Base-by-base conservation (phyloP, 2,797 vertebrate genomes). In the Acrossocheilus wenchowensis region DNA sequence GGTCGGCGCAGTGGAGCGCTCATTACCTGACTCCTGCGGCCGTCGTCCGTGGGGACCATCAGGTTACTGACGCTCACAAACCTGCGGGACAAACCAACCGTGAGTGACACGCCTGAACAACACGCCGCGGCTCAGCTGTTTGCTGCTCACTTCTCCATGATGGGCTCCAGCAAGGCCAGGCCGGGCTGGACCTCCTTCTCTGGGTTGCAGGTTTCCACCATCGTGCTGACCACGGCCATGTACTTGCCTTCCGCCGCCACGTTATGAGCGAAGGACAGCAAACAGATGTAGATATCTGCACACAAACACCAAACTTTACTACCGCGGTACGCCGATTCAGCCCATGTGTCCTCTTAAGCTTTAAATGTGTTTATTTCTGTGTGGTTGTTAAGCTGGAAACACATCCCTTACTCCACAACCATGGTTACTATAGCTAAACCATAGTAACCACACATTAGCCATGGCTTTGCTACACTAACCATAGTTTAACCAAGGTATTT, bases 211-310 rank as follows among this genome's bases (percentile, higher is more conserved):
- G 95, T 96, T 87, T 96, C 96, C 81, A 85, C 91, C 0, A 90
- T 89, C 0, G 95, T 95, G 93, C 95, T 96, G 87, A 96, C 94
- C 0, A 94, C 95, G 81, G 95, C 95, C 5, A 96, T 91, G 86
- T 95, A 96, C 89, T 94, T 94, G 79, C 95, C 95, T 1, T 94
- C 95, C 9, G 95, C 87, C 19, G 95, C 93, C 84, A 96, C 94
- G 1, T 93, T 94, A 88, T 96, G 95, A 21, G 87, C 23, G 14
- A 88, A 93, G 26, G 95, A 96, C 79, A 96, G 91, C 6, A 96
- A 90, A 43, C 94, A 94, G 86, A 96, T 94, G 84, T 94, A 95
- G 91, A 96, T 93, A 83, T 96, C 95, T 96, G 90, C 54, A 88
- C 79, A 89, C 1, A 80, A 0, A 88, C 39, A 77, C 23, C 60